Evolutionary conservation across 2,113 vertebrate species (phyloP), one percentile per base, ranked within the genome.

Genomic region (Lophotis ruficrista): DNA sequence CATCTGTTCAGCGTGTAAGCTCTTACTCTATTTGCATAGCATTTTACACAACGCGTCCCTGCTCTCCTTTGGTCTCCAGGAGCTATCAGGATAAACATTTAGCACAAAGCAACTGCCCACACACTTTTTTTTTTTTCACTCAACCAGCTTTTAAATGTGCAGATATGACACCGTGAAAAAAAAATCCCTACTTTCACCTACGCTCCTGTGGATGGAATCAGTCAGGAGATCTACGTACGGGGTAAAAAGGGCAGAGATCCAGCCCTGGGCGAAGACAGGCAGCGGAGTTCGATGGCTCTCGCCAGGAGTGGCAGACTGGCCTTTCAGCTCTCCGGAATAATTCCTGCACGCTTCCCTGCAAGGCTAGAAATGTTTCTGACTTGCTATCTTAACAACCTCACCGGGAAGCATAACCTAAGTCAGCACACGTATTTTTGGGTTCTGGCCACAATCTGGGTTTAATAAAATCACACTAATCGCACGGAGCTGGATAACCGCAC

Each of bases 391-490:
- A 83, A 94, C 81, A 87, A 89, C 89, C 86, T 97, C 95, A 31
- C 57, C 53, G 80, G 88, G 87, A 95, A 97, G 93, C 80, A 20
- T 43, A 92, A 88, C 18, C 76, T 66, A 94, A 97, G 66, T 64
- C 96, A 94, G 91, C 88, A 25, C 94, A 71, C 1, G 2, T 86
- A 92, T 95, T 93, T 93, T 86, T 94, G 94, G 94, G 56, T 61
- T 58, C 7, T 48, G 90, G 93, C 94, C 96, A 92, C 81, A 97
- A 91, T 64, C 96, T 78, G 84, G 5, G 5, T 95, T 97, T 90
- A 97, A 97, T 96, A 97, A 98, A 97, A 76, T 82, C 92, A 72
- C 89, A 53, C 53, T 53, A 78, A 97, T 13, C 83, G 90, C 66
- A 79, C 17, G 95, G 87, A 96, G 87, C 90, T 38, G 61, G 90